phyloP scores from a whole-genome alignment of 2,888 invertebrate species.

The Patella ulyssiponensis region DNA sequence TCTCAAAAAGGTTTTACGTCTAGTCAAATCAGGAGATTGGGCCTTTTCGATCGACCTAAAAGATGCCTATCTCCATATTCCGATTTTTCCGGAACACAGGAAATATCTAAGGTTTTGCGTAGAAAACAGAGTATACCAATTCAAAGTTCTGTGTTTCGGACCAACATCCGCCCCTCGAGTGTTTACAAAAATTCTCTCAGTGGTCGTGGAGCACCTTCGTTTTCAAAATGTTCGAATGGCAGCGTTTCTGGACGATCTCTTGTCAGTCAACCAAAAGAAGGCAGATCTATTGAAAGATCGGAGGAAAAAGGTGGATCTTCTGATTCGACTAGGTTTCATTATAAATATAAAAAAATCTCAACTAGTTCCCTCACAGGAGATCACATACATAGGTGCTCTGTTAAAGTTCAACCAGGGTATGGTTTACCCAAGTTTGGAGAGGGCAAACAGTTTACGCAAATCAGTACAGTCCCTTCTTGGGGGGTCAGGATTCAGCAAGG shows the following conservation, averaged over 20 bases:
- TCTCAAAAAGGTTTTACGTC: constrained; percentile 31
- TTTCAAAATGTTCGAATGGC: constrained; percentile 27
- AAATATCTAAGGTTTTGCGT: constrained; percentile 34
- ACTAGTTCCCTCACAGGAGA: constrained; percentile 30
- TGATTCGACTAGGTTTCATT: constrained; percentile 34
- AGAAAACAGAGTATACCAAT: constrained; percentile 28
- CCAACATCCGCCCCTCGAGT: constrained; percentile 36
- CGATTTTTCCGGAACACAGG: constrained; percentile 28
- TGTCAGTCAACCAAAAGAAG: constrained; percentile 28
- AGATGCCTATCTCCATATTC: constrained; percentile 36
- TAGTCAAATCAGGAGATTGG: constrained; percentile 37
- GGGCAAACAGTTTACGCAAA: constrained; percentile 10
- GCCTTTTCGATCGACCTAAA: constrained; percentile 32
- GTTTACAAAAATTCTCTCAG: constrained; percentile 35
- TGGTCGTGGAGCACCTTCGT: constrained; percentile 33
- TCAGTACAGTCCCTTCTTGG: background rate
- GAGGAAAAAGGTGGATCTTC: constrained; percentile 22
- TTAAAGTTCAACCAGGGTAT: constrained; percentile 26
- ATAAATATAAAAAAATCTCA: constrained; percentile 35
- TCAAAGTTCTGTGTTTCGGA: constrained; percentile 32
- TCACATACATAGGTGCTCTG: constrained; percentile 26
- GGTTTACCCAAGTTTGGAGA: constrained; percentile 29
- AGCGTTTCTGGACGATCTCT: constrained; percentile 36
- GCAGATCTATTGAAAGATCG: constrained; percentile 24
- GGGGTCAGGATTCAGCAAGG: constrained; percentile 11